Conservation (phyloP, 2,888 invertebrate species). For the Ophion ventricosus region DNA sequence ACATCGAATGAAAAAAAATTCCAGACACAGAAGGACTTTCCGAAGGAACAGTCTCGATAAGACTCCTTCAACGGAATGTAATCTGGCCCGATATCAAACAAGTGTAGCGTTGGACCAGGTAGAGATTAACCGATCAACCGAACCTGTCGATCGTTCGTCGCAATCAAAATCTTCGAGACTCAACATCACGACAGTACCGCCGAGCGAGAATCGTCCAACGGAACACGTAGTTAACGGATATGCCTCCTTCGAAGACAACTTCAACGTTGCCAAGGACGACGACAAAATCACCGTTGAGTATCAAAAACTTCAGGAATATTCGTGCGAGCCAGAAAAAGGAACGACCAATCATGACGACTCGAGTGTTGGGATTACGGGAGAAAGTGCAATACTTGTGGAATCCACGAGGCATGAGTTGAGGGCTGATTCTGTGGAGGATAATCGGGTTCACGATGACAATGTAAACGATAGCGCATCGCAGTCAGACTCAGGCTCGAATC, state of each 20-base stretch:
- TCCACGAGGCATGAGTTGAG: conserved; percentile 17
- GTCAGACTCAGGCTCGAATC: conserved; percentile 23
- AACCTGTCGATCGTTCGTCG: conserved; percentile 43
- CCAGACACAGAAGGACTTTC: conserved; percentile 77
- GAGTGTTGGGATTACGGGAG: conserved; percentile 2
- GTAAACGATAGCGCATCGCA: conserved; percentile 16
- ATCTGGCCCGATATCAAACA: conserved; percentile 79
- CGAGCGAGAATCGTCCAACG: conserved; percentile 17
- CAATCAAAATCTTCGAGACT: conserved; percentile 52
- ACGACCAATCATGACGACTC: conserved; percentile 8
- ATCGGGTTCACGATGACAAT: conserved; percentile 30
- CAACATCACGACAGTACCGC: conserved; percentile 44
- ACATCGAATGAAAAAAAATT: conserved; percentile 22
- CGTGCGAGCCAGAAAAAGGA: conserved; percentile 19
- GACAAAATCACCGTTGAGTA: conserved; percentile 59
- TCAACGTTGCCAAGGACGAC: conserved; percentile 47
- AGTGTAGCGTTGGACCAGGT: conserved; percentile 79
- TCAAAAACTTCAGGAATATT: conserved; percentile 53
- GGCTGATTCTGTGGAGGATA: conserved; percentile 63
- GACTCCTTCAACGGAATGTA: conserved; percentile 74
- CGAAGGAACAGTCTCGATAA: conserved; percentile 78
- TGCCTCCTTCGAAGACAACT: conserved; percentile 58
- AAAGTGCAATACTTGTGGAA: not conserved
- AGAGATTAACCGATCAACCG: conserved; percentile 70
- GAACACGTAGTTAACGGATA: conserved; percentile 35